These are phyloP conservation scores for Ammospiza caudacuta DNA, from an alignment of 2,113 vertebrate genomes.

Conservation along the genomic window DNA sequence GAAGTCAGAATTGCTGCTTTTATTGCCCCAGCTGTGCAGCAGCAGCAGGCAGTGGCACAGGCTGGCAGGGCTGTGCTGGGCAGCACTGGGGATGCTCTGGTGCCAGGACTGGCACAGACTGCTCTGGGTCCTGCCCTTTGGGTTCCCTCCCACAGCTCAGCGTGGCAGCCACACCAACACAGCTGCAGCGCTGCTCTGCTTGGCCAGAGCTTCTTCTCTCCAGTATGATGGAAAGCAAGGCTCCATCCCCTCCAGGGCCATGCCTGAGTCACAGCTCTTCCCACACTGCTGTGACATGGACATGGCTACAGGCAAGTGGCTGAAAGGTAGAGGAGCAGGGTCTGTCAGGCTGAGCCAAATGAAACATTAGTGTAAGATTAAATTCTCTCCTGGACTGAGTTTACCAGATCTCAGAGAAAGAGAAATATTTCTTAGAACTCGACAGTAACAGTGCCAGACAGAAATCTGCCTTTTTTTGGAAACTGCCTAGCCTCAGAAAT, in stretches of 20 bases:
- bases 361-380: background rate
- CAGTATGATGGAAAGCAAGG: rapidly evolving
- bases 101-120: background rate
- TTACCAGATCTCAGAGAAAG: background rate
- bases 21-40: background rate
- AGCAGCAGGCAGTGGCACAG: background rate
- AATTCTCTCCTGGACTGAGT: background rate
- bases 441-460: background rate
- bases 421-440: background rate
- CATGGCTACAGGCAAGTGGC: background rate
- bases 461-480: background rate
- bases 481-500: background rate
- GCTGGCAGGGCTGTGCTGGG: background rate
- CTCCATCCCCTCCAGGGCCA: background rate
- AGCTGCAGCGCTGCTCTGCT: background rate
- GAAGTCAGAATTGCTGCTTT: background rate
- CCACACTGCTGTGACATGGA: background rate
- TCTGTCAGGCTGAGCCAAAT: background rate
- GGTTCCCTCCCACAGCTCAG: background rate
- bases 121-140: background rate
- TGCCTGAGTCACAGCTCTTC: background rate
- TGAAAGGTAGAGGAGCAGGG: background rate
- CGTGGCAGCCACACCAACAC: rapidly evolving
- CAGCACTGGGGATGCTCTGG: background rate
- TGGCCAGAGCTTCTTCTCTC: background rate